Evolutionary conservation across 2,113 vertebrate species (phyloP).

Genomic region (Corapipo altera): DNA sequence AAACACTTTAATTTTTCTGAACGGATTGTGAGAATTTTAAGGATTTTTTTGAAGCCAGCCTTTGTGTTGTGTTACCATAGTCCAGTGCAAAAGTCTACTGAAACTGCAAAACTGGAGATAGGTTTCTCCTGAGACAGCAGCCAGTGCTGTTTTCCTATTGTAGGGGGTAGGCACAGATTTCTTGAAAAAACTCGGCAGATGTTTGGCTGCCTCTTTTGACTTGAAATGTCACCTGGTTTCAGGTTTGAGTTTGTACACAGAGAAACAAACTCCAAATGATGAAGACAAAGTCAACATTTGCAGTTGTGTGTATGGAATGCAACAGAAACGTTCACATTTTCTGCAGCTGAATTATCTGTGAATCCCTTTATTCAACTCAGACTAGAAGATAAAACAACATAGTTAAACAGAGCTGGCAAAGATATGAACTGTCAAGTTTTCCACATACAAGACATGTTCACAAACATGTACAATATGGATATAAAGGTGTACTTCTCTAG

Average conservation of each 20-base stretch:
- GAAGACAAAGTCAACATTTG: background rate
- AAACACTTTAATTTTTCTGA: background rate
- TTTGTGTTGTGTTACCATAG: background rate
- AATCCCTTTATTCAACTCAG: background rate
- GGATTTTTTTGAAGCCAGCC: background rate
- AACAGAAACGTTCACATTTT: background rate
- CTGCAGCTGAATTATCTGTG: background rate
- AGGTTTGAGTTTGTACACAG: background rate
- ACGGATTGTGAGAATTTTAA: background rate
- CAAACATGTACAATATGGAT: fast-evolving
- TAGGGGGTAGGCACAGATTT: background rate
- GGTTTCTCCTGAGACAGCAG: background rate
- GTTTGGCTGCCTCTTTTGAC: background rate
- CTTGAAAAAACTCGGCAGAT: background rate
- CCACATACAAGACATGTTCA: background rate
- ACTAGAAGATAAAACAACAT: background rate
- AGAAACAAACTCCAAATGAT: background rate
- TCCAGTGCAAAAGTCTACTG: background rate
- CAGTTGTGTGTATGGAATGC: background rate
- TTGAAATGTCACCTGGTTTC: background rate
- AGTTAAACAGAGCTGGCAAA: background rate
- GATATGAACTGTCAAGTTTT: background rate
- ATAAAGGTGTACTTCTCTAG: background rate
- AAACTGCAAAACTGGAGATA: background rate
- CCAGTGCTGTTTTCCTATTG: background rate